phyloP scores from a whole-genome alignment of 2,113 vertebrate species.

The Capreolus pygargus region DNA sequence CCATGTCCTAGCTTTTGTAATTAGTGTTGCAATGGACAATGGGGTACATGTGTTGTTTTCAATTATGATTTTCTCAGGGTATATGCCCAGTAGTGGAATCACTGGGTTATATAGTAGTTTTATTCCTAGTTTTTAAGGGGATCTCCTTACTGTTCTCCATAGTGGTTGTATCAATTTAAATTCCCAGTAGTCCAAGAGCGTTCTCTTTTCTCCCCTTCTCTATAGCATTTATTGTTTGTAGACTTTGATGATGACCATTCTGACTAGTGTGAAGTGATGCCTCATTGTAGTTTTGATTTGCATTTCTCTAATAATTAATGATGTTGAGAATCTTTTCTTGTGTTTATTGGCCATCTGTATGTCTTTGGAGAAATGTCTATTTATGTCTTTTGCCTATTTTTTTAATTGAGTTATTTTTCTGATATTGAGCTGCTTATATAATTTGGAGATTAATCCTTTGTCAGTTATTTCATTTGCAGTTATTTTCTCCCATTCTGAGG shows the following conservation, averaged over 20 bases:
- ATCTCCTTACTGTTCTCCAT: not conserved
- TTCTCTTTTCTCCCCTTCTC: not conserved
- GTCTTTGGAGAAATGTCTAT: not conserved
- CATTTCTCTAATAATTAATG: not conserved
- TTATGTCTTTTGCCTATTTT: not conserved
- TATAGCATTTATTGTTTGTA: not conserved
- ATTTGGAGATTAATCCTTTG: not conserved
- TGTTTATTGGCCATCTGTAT: not conserved
- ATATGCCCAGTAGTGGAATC: not conserved
- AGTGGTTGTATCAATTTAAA: not conserved
- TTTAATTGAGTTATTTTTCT: not conserved
- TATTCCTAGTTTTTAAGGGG: not conserved
- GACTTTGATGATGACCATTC: not conserved
- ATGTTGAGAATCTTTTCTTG: not conserved
- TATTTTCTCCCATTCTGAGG: not conserved
- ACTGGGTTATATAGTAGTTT: not conserved
- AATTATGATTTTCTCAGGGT: not conserved
- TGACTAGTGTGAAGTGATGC: not conserved
- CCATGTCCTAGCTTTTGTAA: not conserved
- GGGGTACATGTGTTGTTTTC: not conserved
- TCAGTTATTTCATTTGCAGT: not conserved
- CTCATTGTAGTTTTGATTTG: not conserved
- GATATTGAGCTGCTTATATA: not conserved
- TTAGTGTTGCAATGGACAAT: not conserved
- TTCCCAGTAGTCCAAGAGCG: not conserved